A percentile compares a stretch with the other conserved stretches of the same genome.
These are phyloP conservation scores for Antheraea pernyi DNA, from an alignment of 1,140 invertebrate genomes.

Conservation along the genomic window DNA sequence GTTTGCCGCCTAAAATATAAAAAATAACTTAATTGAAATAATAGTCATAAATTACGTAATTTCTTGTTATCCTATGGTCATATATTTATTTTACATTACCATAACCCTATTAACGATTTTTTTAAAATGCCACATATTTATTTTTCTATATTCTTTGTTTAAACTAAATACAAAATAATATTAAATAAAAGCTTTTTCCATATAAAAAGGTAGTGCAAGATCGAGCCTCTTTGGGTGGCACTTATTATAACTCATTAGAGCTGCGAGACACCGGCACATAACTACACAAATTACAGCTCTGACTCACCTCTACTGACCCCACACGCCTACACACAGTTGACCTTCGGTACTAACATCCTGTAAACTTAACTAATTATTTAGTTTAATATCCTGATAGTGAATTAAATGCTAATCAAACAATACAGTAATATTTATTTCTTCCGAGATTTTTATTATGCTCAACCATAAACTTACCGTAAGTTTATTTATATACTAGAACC, in stretches of 20 bases:
- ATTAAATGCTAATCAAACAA: not conserved
- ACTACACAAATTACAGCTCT: constrained; percentile 52
- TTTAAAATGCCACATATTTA: too few relatives aligned
- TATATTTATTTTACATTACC: too few relatives aligned
- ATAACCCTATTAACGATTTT: too few relatives aligned
- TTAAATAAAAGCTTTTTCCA: constrained; percentile 7
- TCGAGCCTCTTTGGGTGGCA: constrained; percentile 47
- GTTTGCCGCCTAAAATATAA: too few relatives aligned
- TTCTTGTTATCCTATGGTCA: too few relatives aligned
- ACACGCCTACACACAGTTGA: constrained; percentile 10
- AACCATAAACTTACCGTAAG: too few relatives aligned
- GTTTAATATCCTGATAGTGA: not conserved
- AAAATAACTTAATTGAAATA: too few relatives aligned
- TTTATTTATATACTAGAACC: too few relatives aligned
- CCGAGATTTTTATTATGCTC: too few relatives aligned
- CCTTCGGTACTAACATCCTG: not conserved
- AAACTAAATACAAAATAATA: not conserved
- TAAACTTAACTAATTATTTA: not conserved
- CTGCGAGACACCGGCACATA: constrained; percentile 30
- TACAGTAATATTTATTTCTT: not conserved
- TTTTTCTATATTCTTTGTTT: too few relatives aligned
- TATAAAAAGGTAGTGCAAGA: not conserved
- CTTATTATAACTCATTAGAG: constrained; percentile 68
- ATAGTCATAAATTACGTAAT: too few relatives aligned
- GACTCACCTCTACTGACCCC: constrained; percentile 11